Conservation (phyloP, 2,797 vertebrate species). For the Loriculus beryllinus region DNA sequence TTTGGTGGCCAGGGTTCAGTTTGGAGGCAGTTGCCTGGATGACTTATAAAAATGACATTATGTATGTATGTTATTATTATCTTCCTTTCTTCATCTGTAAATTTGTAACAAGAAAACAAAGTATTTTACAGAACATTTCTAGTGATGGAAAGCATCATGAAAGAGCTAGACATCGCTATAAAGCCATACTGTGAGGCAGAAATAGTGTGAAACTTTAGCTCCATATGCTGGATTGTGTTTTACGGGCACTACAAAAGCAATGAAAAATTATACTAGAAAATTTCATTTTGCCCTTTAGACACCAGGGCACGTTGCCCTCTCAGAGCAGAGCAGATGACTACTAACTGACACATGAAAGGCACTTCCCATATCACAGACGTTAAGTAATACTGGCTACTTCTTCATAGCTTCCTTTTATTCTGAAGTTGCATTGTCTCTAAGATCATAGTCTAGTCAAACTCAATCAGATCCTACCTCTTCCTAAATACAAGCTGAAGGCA, state of each 20-base stretch:
- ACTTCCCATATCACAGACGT: neutral
- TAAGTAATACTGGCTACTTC: neutral
- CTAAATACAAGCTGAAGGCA: neutral
- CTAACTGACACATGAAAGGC: neutral
- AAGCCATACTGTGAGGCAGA: neutral
- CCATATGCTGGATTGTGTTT: neutral
- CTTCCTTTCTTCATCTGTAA: neutral
- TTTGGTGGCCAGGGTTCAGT: neutral
- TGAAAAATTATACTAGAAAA: neutral
- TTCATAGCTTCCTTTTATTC: neutral
- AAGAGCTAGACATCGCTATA: neutral
- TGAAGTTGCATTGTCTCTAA: neutral
- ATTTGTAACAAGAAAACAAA: neutral
- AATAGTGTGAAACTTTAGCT: neutral
- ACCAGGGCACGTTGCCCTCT: neutral
- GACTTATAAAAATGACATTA: neutral
- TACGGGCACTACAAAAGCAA: neutral
- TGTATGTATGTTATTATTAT: neutral
- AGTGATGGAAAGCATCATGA: neutral
- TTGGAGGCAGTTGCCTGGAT: neutral
- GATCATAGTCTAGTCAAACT: neutral
- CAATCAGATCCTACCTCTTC: neutral
- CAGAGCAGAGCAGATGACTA: neutral
- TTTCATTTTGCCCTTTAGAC: neutral
- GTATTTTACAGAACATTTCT: neutral